Percentiles rank a stretch among this genome's conserved stretches.
phyloP scores from a whole-genome alignment of 2,113 vertebrate species.

The Corythornis cristatus region DNA sequence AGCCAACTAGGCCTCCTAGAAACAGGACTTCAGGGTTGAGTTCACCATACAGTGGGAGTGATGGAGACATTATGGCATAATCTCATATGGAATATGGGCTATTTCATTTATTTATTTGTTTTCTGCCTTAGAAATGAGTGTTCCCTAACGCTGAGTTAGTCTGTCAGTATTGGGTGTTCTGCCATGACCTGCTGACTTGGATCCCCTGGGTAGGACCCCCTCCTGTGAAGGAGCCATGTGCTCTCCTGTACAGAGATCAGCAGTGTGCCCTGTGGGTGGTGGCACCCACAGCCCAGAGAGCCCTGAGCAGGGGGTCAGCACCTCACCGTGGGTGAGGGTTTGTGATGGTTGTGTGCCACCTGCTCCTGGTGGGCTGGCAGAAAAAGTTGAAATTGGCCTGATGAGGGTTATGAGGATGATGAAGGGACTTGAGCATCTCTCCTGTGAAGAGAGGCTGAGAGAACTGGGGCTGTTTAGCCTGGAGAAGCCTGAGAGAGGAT shows the following conservation, averaged over 20 bases:
- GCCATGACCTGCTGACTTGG: background rate
- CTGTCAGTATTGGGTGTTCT: background rate
- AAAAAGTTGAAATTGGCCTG: background rate
- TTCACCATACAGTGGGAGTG: background rate
- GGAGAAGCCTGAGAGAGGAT: too few relatives aligned
- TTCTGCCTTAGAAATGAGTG: background rate
- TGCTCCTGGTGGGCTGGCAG: accelerated
- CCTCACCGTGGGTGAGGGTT: background rate
- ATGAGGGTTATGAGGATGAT: background rate
- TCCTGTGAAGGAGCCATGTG: background rate
- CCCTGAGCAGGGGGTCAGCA: background rate
- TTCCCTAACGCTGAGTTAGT: background rate
- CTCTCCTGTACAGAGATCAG: background rate
- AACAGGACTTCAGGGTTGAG: background rate
- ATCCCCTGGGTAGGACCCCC: background rate
- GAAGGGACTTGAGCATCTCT: too few relatives aligned
- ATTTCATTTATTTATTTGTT: background rate
- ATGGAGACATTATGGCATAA: background rate
- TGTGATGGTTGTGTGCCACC: background rate
- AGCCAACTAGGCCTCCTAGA: background rate
- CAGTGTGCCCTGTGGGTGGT: accelerated
- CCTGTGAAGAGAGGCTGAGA: too few relatives aligned
- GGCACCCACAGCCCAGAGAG: background rate
- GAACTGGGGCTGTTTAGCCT: too few relatives aligned
- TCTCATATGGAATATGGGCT: background rate